Percentiles rank a stretch among this genome's conserved stretches.
Evolutionary conservation across 1,140 invertebrate species (phyloP).

Genomic region (Dendrolimus punctatus): DNA sequence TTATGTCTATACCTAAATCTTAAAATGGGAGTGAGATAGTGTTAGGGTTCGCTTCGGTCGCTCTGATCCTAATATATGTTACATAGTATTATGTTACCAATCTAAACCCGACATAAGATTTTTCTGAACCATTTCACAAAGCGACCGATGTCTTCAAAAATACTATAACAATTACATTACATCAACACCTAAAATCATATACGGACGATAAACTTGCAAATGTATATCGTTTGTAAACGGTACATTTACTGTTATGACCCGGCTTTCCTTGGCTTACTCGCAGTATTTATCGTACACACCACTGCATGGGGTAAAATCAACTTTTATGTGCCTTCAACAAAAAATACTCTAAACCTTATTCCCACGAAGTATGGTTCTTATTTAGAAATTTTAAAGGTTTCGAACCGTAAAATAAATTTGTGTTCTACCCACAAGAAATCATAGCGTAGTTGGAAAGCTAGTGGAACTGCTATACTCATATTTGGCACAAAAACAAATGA

Average conservation of each 20-base stretch:
- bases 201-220: slow-evolving; percentile 28
- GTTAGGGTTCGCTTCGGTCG: no score
- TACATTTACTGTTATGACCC: slow-evolving; percentile 34
- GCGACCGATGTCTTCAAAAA: no score
- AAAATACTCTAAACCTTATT: no score
- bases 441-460: slow-evolving; percentile 14
- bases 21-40: no score
- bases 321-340: not conserved
- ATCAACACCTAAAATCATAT: slow-evolving; percentile 22
- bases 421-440: slow-evolving; percentile 17
- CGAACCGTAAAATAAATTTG: slow-evolving; percentile 12
- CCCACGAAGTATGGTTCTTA: no score
- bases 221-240: slow-evolving; percentile 31
- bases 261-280: slow-evolving; percentile 20
- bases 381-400: not conserved
- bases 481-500: slow-evolving; percentile 36
- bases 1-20: no score
- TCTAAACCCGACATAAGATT: no score
- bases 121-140: no score
- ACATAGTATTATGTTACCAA: no score
- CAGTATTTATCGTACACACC: slow-evolving; percentile 26
- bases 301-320: slow-evolving; percentile 5
- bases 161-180: not conserved
- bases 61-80: no score
- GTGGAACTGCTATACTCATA: slow-evolving; percentile 12